Evolutionary conservation across 1,140 invertebrate genomes (phyloP), one percentile per base, ranked within the genome.

Genomic region (Acromyrmex echinatior): DNA sequence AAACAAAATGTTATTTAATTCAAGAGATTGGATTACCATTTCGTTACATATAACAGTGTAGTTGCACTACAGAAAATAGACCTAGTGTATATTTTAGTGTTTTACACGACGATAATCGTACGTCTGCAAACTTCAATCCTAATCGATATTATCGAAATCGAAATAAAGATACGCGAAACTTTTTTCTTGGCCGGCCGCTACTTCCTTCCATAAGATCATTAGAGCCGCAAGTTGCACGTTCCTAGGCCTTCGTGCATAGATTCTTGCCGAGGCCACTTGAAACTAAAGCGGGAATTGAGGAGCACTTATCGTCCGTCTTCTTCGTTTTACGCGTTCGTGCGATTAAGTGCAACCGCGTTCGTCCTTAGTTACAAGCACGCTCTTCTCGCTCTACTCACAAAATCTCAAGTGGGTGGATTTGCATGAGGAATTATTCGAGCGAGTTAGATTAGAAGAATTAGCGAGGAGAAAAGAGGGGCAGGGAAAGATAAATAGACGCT

Each of bases 401-500:
- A 84, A 84, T 84, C 80, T 74, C 70, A 31, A 84, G 80, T 74
- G 62, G 21, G 9, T 28, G 58, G 60, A 78, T 78, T 85, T 78
- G 45, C 74, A 65, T 49, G 60, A 79, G 45, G 49, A 78, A 62
- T 51, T 45, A 49, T 49, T 65, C 45, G 62, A 66, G 56, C 49
- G 74, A 53, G 35, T 45, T 66, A 66, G 76, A 86, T 78, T 66
- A 79, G 49, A 51, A 63, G 31, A 53, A 58, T 28, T 39, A 21
- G 5, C 28, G n/a, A 28, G 39, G 49, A 35, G 35, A 78, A 28
- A 77, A 74, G 65, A 5, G 1, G 56, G 7, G 39, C 21, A 49
- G 28, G 18, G 62, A 16, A 18, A 82, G 49, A 51, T 51, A 14
- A 51, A 51, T 79, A 68, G 51, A 53, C 18, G n/a, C 49, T 31